These are phyloP conservation scores for Acromyrmex charruanus DNA, from an alignment of 1,140 invertebrate genomes.

Conservation along the genomic window DNA sequence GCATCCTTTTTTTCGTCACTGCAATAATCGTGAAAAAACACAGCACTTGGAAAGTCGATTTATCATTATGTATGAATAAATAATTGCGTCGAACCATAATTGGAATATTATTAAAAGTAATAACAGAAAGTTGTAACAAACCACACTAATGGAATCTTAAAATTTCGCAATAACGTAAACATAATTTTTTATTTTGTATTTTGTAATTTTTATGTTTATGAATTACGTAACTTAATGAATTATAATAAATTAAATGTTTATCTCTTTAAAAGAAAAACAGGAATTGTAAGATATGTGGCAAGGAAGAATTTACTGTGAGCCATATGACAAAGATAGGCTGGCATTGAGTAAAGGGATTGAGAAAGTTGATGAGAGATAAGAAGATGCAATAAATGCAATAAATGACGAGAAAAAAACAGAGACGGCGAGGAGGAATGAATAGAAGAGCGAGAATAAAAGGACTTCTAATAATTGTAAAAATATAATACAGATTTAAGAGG, in stretches of 20 bases:
- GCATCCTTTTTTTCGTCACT: neutral
- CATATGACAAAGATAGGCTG: no score
- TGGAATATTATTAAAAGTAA: neutral
- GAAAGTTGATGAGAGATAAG: no score
- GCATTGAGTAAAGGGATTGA: no score
- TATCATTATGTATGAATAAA: constrained; percentile 22
- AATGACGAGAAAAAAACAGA: no score
- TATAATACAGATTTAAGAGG: no score
- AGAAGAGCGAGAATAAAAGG: no score
- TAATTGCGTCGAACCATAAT: neutral
- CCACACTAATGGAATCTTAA: neutral
- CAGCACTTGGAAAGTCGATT: neutral
- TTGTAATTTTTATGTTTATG: neutral
- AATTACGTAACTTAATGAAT: neutral
- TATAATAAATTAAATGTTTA: neutral
- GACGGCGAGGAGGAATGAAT: no score
- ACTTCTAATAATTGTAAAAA: no score
- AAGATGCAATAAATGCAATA: no score
- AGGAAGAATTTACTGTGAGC: no score
- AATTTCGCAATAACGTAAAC: constrained; percentile 6
- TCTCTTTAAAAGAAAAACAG: neutral
- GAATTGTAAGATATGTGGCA: no score
- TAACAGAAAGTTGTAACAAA: neutral
- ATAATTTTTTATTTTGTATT: neutral
- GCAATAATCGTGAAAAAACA: constrained; percentile 4